Evolutionary conservation across 2,888 invertebrate genomes (phyloP).

Genomic region (Heliconius aoede): DNA sequence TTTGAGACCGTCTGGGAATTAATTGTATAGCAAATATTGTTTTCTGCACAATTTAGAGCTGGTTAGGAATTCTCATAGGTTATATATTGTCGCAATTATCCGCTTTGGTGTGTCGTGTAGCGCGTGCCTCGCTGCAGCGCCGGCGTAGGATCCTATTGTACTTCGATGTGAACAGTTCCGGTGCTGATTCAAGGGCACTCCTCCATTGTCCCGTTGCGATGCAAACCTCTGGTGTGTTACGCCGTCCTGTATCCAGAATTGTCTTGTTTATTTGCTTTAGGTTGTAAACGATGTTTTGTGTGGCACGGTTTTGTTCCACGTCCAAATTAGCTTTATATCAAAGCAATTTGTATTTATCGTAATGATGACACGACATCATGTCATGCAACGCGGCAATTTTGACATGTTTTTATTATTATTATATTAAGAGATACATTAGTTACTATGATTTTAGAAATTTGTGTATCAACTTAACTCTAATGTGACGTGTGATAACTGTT

Average conservation of each 20-base stretch:
- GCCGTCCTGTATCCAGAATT: constrained; percentile 48
- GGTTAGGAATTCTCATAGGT: neutral
- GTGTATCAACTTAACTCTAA: neutral
- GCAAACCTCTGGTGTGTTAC: constrained; percentile 54
- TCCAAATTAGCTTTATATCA: constrained; percentile 22
- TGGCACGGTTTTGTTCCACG: neutral
- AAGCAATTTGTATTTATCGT: constrained; percentile 25
- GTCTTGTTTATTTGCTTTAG: constrained; percentile 28
- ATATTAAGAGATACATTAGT: neutral
- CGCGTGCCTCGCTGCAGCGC: constrained; percentile 69
- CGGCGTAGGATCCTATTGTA: constrained; percentile 73
- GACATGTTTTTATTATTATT: constrained; percentile 4
- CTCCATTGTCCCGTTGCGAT: constrained; percentile 61
- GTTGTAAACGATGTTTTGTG: constrained; percentile 1
- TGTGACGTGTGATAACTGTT: neutral
- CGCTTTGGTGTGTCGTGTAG: constrained; percentile 55
- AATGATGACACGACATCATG: constrained; percentile 34
- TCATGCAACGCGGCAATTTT: constrained; percentile 43
- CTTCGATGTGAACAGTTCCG: constrained; percentile 74
- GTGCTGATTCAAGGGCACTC: constrained; percentile 78
- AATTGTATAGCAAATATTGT: constrained; percentile 14
- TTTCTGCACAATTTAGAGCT: neutral
- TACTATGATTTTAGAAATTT: neutral
- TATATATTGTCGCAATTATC: constrained; percentile 47
- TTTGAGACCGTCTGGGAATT: constrained; percentile 12